Evolutionary conservation across 2,888 invertebrate species (phyloP), one percentile per base, ranked within the genome.

Genomic region (Drosophila mulleri): DNA sequence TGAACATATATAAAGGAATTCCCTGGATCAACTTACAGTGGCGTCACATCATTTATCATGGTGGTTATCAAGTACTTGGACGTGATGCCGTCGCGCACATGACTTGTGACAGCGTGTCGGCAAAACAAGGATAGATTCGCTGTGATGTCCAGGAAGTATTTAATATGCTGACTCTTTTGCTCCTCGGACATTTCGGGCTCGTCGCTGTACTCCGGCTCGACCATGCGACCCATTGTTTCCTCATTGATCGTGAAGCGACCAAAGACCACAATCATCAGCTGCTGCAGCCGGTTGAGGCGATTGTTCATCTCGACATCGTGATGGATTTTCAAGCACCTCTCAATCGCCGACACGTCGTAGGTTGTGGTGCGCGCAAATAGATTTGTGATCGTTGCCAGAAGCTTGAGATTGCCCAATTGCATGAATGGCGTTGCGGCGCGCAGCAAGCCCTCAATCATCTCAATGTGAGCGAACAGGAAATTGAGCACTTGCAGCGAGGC

Each of bases 401-500:
- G 97, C 76, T 95, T 94, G 35, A 98, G 93, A 29, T 96, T 94
- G 0, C 95, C 94, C 2, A 94, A 89, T 1, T 96, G 95, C 9
- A 96, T 94, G 61, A 94, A 94, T 0, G 96, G 96, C 77, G 94
- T 94, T 0, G 95, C 95, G 47, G 95, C 95, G 72, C 97, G 94
- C 56, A 98, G 93, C 58, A 97, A 95, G 81, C 96, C 94, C 86
- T 97, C 96, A 64, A 98, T 94, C 67, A 96, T 96, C 87, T 98
- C 98, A 58, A 96, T 94, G 92, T 98, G 97, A 65, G 96, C 95
- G 58, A 97, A 94, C 48, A 98, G 92, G 83, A 97, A 96, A 82
- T 96, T 95, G 84, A 97, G 95, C 56, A 98, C 95, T 94, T 98
- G 97, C 11, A 95, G 93, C 16, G 96, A 95, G 56, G 96, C 97